Percentiles rank a stretch among this genome's conserved stretches.
Conservation (phyloP, 2,888 invertebrate species). For the Crematogaster levior region DNA sequence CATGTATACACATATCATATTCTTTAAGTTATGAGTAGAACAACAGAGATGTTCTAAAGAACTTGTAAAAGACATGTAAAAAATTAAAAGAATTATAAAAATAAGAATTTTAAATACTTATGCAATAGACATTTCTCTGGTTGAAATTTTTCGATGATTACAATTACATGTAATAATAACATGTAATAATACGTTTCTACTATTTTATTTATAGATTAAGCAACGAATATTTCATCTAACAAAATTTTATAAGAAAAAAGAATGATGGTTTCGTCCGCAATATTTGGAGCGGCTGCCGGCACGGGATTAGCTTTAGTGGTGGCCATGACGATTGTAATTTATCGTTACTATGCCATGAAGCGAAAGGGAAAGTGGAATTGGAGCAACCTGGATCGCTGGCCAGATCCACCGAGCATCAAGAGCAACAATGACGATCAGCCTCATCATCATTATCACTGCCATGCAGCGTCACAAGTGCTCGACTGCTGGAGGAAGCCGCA, state of each 20-base stretch:
- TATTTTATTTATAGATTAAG: neutral
- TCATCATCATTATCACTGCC: constrained; percentile 60
- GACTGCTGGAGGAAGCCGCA: constrained; percentile 78
- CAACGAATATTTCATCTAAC: neutral
- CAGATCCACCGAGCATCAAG: constrained; percentile 73
- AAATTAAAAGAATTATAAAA: too few relatives aligned
- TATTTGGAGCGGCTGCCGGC: constrained; percentile 89
- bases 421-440: constrained; percentile 46
- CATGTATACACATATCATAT: too few relatives aligned
- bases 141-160: neutral
- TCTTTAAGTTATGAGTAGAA: too few relatives aligned
- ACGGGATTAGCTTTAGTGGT: constrained; percentile 89
- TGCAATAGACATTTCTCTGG: neutral
- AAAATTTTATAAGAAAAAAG: neutral
- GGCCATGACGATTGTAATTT: constrained; percentile 89
- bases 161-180: neutral
- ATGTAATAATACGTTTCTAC: neutral
- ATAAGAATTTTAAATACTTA: neutral
- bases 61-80: neutral
- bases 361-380: constrained; percentile 88
- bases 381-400: constrained; percentile 88
- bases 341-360: constrained; percentile 88
- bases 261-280: constrained; percentile 89
- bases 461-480: constrained; percentile 69
- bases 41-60: too few relatives aligned